Conservation (phyloP, 2,888 invertebrate species). For the Molorchus minor region DNA sequence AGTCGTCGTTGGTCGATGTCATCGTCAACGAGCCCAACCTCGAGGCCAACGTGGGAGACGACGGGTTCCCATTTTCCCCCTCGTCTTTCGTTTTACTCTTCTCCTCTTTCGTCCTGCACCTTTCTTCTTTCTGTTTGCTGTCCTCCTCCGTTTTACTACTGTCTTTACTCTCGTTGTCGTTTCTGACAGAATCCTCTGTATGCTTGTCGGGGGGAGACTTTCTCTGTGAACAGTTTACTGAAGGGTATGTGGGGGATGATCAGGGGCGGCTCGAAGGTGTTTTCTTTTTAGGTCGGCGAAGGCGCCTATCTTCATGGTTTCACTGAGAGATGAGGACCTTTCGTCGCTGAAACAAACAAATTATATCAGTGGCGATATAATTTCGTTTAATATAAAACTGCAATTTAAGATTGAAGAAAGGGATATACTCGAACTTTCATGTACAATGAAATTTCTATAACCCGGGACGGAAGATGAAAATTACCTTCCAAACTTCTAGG, state of each 20-base stretch:
- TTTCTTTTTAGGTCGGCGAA: conserved; percentile 76
- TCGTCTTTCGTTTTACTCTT: conserved; percentile 19
- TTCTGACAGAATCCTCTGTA: conserved; percentile 27
- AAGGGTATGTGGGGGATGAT: conserved; percentile 73
- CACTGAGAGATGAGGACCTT: conserved; percentile 74
- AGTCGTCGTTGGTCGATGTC: conserved; percentile 70
- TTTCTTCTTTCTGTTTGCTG: conserved; percentile 7
- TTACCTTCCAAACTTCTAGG: no score
- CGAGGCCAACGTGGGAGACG: conserved; percentile 50
- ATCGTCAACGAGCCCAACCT: conserved; percentile 63
- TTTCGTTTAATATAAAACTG: no score
- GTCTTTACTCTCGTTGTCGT: conserved; percentile 32
- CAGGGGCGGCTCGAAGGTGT: conserved; percentile 66
- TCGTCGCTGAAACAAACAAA: conserved; percentile 68
- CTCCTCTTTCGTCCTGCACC: conserved; percentile 8
- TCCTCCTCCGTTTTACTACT: no score
- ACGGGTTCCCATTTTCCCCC: conserved; percentile 53
- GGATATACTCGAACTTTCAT: no score
- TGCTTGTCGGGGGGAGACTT: conserved; percentile 42
- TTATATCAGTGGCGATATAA: no score
- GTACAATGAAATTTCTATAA: no score
- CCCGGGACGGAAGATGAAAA: no score
- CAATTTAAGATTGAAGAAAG: no score
- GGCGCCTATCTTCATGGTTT: conserved; percentile 79
- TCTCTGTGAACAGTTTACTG: conserved; percentile 65